Evolutionary conservation across 2,888 invertebrate genomes (phyloP).

Genomic region (Xanthostigma xanthostigma): DNA sequence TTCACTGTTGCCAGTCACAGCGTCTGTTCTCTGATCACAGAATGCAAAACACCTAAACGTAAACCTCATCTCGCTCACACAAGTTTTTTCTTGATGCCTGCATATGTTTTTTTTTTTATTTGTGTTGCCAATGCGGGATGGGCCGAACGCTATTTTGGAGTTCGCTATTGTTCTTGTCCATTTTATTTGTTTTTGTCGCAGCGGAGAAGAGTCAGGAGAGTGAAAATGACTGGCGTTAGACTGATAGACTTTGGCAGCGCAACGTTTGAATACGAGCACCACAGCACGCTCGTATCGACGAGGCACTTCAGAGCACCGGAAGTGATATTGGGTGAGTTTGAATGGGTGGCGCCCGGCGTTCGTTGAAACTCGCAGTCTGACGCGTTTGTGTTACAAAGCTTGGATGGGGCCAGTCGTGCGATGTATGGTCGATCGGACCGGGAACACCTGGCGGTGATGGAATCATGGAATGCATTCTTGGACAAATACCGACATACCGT

Average conservation of each 20-base stretch:
- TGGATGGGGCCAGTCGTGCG: conserved; percentile 98
- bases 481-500: conserved; percentile 91
- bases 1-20: too few relatives aligned
- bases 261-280: conserved; percentile 99
- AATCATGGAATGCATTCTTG: conserved; percentile 95
- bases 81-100: too few relatives aligned
- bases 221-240: conserved; percentile 86
- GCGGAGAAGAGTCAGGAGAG: conserved; percentile 75
- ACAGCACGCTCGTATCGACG: conserved; percentile 98
- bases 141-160: too few relatives aligned
- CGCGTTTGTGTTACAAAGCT: conserved; percentile 54
- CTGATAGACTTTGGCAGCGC: conserved; percentile 99
- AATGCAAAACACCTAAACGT: too few relatives aligned
- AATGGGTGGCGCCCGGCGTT: neutral
- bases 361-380: conserved; percentile 11
- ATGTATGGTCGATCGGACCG: conserved; percentile 98
- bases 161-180: too few relatives aligned
- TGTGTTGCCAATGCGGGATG: too few relatives aligned
- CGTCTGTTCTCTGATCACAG: too few relatives aligned
- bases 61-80: too few relatives aligned
- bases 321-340: conserved; percentile 75
- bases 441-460: conserved; percentile 99
- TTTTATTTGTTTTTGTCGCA: conserved; percentile 26
- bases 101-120: too few relatives aligned
- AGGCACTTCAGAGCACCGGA: conserved; percentile 98